phyloP scores from a whole-genome alignment of 1,140 invertebrate genomes.

The Prorops nasuta region DNA sequence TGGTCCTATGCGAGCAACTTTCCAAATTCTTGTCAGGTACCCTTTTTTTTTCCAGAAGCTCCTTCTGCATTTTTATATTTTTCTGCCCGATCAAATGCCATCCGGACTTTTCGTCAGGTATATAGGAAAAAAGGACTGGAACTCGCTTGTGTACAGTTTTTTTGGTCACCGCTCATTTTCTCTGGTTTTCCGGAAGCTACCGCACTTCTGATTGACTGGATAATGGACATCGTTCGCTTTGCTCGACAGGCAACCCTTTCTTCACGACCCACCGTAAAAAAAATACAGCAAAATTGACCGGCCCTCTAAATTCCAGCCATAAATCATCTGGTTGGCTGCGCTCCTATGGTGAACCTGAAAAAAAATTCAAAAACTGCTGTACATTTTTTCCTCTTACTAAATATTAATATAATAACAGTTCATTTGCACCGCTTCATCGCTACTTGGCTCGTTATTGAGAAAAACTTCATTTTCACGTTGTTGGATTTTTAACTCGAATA shows the following conservation, averaged over 20 bases:
- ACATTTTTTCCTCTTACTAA: too few species aligned
- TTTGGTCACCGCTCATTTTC: constrained; percentile 30
- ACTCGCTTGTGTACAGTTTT: constrained; percentile 12
- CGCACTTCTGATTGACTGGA: constrained; percentile 18
- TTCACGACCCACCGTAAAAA: constrained; percentile 2
- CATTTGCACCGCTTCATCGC: too few species aligned
- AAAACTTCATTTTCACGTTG: not conserved
- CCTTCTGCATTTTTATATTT: not conserved
- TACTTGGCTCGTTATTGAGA: too few species aligned
- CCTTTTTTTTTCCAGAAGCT: constrained; percentile 4
- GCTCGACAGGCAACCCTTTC: constrained; percentile 18
- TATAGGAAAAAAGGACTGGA: not conserved
- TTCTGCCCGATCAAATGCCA: too few species aligned
- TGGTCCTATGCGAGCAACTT: constrained; percentile 11
- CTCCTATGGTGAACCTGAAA: not conserved
- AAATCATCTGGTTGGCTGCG: not conserved
- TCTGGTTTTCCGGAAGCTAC: constrained; percentile 34
- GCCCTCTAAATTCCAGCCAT: constrained; percentile 2
- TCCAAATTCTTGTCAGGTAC: constrained; percentile 22
- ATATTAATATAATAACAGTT: too few species aligned
- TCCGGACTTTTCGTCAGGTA: too few species aligned
- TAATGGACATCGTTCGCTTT: constrained; percentile 25
- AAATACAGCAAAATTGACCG: not conserved
- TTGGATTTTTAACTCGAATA: not conserved
- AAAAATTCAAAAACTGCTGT: too few species aligned